These are phyloP conservation scores for Cariama cristata DNA, from an alignment of 2,113 vertebrate species.

Conservation along the genomic window DNA sequence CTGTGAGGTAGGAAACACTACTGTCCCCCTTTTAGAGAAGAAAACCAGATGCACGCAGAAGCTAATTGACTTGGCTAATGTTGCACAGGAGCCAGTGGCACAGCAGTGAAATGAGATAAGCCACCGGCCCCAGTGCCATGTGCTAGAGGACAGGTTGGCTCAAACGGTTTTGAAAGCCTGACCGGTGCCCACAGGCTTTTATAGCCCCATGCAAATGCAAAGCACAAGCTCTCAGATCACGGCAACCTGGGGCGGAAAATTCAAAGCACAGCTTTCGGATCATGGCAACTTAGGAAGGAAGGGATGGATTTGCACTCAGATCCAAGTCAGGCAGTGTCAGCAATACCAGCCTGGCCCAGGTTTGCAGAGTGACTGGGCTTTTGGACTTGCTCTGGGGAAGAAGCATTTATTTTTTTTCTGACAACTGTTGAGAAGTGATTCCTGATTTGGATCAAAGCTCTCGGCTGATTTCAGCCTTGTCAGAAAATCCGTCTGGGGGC, in stretches of 20 bases:
- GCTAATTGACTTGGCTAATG: constrained; percentile 56
- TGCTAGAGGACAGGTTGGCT: neutral
- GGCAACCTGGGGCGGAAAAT: neutral
- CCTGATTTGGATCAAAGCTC: constrained; percentile 4
- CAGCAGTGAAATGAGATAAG: neutral
- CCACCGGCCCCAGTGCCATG: neutral
- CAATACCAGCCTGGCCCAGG: neutral
- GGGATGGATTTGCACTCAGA: neutral
- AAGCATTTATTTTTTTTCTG: neutral
- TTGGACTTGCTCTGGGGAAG: neutral
- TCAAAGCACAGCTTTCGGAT: neutral
- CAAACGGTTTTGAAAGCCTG: neutral
- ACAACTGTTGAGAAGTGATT: neutral
- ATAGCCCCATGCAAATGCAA: neutral
- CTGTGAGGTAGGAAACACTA: constrained; percentile 27
- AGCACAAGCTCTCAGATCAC: neutral
- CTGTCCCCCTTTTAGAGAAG: constrained; percentile 30
- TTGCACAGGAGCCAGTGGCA: neutral
- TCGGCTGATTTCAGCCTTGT: neutral
- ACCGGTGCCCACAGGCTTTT: neutral
- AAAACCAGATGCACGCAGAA: constrained; percentile 42
- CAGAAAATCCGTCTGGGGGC: neutral
- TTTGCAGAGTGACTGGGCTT: neutral
- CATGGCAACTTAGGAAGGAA: neutral
- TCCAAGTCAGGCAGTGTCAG: neutral